Conservation (phyloP, 2,888 invertebrate genomes). For the Watsonalla binaria region DNA sequence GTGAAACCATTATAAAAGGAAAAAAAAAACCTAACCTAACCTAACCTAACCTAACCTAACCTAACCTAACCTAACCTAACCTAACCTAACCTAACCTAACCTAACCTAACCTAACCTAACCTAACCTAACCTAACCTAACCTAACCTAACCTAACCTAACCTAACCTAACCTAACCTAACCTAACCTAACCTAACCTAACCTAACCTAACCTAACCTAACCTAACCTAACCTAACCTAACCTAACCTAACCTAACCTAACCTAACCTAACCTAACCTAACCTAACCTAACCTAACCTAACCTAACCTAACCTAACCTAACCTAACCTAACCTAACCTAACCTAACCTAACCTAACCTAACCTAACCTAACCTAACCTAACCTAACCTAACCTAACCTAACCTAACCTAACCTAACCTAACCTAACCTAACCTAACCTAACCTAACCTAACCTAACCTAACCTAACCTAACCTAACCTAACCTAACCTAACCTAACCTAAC, state of each 20-base stretch:
- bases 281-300: constrained; percentile 12
- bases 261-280: constrained; percentile 13
- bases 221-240: constrained; percentile 13
- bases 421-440: constrained; percentile 15
- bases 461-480: constrained; percentile 11
- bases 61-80: constrained; percentile 5
- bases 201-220: constrained; percentile 13
- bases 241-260: constrained; percentile 13
- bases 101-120: constrained; percentile 12
- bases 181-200: constrained; percentile 13
- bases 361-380: constrained; percentile 14
- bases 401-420: constrained; percentile 10
- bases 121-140: constrained; percentile 13
- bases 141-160: constrained; percentile 13
- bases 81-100: constrained; percentile 10
- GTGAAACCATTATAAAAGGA: too few species aligned
- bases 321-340: constrained; percentile 13
- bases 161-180: constrained; percentile 13
- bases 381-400: constrained; percentile 11
- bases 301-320: constrained; percentile 12
- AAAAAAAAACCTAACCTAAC: too few species aligned
- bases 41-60: constrained; percentile 8
- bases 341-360: constrained; percentile 14
- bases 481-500: constrained; percentile 15
- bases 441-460: constrained; percentile 13